phyloP scores from a whole-genome alignment of 2,888 invertebrate genomes.

The Oxycera nigricornis region DNA sequence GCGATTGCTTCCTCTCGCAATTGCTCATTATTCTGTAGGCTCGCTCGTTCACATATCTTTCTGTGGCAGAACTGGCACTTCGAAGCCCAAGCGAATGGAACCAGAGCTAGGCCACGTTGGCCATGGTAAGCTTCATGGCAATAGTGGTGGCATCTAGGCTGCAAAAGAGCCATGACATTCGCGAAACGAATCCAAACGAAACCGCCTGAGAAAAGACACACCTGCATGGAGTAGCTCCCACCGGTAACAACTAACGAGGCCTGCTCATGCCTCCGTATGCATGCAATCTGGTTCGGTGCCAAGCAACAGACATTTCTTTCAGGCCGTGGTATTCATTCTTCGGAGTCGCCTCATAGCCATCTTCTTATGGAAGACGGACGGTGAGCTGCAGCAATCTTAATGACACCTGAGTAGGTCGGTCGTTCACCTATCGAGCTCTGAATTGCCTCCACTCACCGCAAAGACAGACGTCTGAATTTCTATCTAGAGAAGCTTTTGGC shows the following conservation, averaged over 20 bases:
- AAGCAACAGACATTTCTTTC: neutral
- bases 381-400: neutral
- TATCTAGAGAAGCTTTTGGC: no score
- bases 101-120: conserved; percentile 14
- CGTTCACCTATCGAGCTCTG: conserved; percentile 62
- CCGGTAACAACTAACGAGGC: neutral
- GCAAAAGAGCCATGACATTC: conserved; percentile 25
- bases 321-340: neutral
- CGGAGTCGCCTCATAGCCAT: neutral
- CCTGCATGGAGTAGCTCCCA: neutral
- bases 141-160: neutral
- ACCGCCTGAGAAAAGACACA: conserved; percentile 13
- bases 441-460: conserved; percentile 32
- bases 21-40: no score
- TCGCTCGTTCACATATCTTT: no score
- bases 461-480: no score
- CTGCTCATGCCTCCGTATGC: conserved; percentile 1
- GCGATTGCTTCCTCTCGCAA: no score
- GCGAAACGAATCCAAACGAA: neutral
- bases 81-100: neutral
- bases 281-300: neutral
- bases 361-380: neutral
- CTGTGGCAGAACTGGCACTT: no score
- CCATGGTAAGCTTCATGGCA: neutral
- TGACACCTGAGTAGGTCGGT: conserved; percentile 64